Conservation (phyloP, 2,113 vertebrate genomes). For the Paralichthys olivaceus region DNA sequence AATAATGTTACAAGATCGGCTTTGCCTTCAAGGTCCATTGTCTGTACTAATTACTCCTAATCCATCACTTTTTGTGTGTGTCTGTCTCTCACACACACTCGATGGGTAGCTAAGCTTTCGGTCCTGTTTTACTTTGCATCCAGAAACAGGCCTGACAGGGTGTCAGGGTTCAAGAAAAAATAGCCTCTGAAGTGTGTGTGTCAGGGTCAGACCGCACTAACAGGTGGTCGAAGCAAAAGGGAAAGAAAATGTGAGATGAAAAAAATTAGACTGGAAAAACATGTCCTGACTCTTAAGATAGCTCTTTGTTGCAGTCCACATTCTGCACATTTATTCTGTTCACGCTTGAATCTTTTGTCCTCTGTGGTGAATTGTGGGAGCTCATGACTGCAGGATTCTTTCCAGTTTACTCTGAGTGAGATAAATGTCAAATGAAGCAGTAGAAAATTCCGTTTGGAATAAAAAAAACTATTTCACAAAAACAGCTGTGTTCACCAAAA, state of each 20-base stretch:
- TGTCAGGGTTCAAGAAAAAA: background rate
- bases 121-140: background rate
- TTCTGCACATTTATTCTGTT: constrained; percentile 20
- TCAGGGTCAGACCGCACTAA: background rate
- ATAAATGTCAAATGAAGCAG: constrained; percentile 12
- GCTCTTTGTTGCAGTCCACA: background rate
- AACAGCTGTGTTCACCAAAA: background rate
- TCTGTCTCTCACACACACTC: background rate
- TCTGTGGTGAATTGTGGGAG: constrained; percentile 25
- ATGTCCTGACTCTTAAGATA: background rate
- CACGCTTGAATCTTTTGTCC: constrained; percentile 34
- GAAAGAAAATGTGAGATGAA: background rate
- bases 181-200: background rate
- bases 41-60: constrained; percentile 12
- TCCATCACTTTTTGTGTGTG: background rate
- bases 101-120: background rate
- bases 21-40: background rate
- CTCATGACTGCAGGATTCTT: constrained; percentile 30
- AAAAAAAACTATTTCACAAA: background rate
- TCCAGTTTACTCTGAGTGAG: constrained; percentile 3
- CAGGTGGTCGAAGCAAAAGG: background rate
- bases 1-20: background rate
- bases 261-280: background rate
- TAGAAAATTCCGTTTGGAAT: constrained; percentile 15
- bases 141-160: constrained; percentile 20